Evolutionary conservation across 1,140 invertebrate species (phyloP).

Genomic region (Drosophila ironensis): DNA sequence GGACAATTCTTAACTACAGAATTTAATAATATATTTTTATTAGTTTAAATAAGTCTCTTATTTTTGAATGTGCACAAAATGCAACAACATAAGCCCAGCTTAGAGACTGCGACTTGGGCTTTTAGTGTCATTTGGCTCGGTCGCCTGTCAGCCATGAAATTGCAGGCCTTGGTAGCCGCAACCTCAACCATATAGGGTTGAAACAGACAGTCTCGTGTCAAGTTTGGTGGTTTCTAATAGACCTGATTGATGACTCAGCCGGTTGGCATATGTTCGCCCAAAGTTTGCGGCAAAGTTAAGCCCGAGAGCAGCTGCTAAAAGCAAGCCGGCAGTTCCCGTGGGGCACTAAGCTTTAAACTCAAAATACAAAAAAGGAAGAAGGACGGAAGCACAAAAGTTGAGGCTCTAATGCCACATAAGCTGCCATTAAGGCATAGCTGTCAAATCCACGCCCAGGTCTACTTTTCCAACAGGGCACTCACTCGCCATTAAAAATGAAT

Average conservation of each 20-base stretch:
- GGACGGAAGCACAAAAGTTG: no score
- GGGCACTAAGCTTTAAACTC: constrained; percentile 61
- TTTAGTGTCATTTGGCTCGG: constrained; percentile 33
- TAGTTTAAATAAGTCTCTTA: background rate
- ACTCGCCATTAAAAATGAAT: constrained; percentile 58
- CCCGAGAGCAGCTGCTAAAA: constrained; percentile 45
- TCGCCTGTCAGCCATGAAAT: constrained; percentile 31
- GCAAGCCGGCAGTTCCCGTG: constrained; percentile 10
- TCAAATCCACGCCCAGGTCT: constrained; percentile 14
- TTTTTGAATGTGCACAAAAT: constrained; percentile 19
- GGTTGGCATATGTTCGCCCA: constrained; percentile 47
- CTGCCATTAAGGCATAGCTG: constrained; percentile 31
- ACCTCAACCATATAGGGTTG: constrained; percentile 12
- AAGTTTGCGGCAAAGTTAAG: constrained; percentile 23
- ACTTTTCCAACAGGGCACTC: background rate
- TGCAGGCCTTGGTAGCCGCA: constrained; percentile 13
- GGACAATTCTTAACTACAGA: no score
- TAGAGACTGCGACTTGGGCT: constrained; percentile 15
- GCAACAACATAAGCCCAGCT: constrained; percentile 17
- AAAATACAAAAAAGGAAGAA: constrained; percentile 16
- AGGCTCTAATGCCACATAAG: constrained; percentile 45
- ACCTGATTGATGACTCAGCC: constrained; percentile 68
- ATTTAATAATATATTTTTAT: no score
- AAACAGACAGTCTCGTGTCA: constrained; percentile 32
- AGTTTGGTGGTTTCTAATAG: constrained; percentile 60